These are phyloP conservation scores for Manis javanica DNA, from an alignment of 2,797 vertebrate genomes.

Conservation along the genomic window DNA sequence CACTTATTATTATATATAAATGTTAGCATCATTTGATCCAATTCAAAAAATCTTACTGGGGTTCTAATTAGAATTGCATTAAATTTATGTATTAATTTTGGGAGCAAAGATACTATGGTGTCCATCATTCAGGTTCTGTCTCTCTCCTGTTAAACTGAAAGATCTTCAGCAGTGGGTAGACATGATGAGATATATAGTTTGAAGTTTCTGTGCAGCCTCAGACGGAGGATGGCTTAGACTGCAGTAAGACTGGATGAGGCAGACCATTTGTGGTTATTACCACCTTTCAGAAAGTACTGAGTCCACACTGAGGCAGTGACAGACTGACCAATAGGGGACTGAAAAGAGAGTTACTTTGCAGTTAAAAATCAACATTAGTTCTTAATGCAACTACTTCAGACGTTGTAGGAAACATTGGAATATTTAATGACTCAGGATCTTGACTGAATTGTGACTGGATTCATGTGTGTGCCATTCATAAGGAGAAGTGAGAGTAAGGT, in stretches of 20 bases:
- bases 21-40: neutral
- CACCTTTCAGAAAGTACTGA: neutral
- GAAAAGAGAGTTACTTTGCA: neutral
- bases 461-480: neutral
- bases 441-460: neutral
- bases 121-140: neutral
- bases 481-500: neutral
- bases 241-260: neutral
- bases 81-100: neutral
- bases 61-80: constrained; percentile 22
- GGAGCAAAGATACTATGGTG: neutral
- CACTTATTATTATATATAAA: neutral
- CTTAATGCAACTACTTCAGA: neutral
- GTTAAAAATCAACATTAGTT: neutral
- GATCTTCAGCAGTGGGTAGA: neutral
- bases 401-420: neutral
- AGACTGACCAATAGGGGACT: neutral
- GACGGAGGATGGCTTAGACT: no score
- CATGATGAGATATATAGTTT: neutral
- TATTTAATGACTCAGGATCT: neutral
- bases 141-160: neutral
- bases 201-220: neutral
- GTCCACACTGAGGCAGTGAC: neutral
- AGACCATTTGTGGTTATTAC: neutral
- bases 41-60: neutral